Percentiles rank a stretch among this genome's conserved stretches.
phyloP scores from a whole-genome alignment of 2,888 invertebrate genomes.

The Cloeon dipterum region DNA sequence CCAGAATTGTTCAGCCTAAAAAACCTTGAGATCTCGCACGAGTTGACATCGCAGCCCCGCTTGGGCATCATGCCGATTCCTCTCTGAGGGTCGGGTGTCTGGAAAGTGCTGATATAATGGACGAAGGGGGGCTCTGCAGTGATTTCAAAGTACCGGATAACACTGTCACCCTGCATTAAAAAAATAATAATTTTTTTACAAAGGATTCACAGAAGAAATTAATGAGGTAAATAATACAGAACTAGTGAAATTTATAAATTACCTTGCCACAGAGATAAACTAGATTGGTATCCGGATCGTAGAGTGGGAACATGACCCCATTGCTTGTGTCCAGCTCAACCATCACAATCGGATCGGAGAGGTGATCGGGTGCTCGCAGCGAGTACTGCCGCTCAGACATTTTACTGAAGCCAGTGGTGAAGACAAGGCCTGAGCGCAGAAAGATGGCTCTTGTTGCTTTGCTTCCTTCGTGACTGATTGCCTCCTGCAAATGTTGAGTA shows the following conservation, averaged over 20 bases:
- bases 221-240: no score
- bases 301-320: slow-evolving; percentile 90
- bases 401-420: slow-evolving; percentile 93
- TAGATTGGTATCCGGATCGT: slow-evolving; percentile 88
- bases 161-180: slow-evolving; percentile 85
- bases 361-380: slow-evolving; percentile 69
- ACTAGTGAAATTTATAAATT: no score
- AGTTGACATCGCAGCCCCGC: slow-evolving; percentile 80
- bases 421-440: slow-evolving; percentile 71
- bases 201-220: no score
- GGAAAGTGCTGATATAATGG: slow-evolving; percentile 91
- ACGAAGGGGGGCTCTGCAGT: slow-evolving; percentile 85
- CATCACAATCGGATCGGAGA: slow-evolving; percentile 72
- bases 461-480: slow-evolving; percentile 75
- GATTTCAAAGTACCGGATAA: slow-evolving; percentile 84
- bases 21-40: slow-evolving; percentile 87
- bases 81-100: slow-evolving; percentile 92
- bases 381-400: slow-evolving; percentile 97
- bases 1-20: slow-evolving; percentile 88
- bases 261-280: slow-evolving; percentile 86
- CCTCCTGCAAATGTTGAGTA: slow-evolving; percentile 27
- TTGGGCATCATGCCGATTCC: slow-evolving; percentile 97
- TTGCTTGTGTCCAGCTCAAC: slow-evolving; percentile 87
- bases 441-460: slow-evolving; percentile 83
- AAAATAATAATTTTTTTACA: no score